phyloP scores from a whole-genome alignment of 2,888 invertebrate genomes.

The Scaptomyza reducta region DNA sequence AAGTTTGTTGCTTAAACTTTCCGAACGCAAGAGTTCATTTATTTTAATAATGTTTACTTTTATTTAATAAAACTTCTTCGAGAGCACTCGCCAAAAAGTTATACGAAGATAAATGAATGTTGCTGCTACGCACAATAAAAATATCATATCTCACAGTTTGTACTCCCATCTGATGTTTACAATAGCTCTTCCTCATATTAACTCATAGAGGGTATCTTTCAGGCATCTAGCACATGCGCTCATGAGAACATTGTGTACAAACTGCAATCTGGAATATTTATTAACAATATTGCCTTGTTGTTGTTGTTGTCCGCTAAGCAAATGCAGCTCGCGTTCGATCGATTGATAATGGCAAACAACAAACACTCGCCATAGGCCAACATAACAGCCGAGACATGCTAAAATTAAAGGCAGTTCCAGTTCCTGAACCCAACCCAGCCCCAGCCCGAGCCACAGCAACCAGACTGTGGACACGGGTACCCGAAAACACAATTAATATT shows the following conservation, averaged over 20 bases:
- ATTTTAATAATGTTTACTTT: background rate
- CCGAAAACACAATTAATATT: constrained; percentile 76
- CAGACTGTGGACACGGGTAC: constrained; percentile 11
- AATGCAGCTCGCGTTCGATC: constrained; percentile 77
- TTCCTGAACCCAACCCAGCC: constrained; percentile 26
- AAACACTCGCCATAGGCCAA: constrained; percentile 60
- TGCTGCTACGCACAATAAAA: background rate
- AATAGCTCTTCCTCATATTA: background rate
- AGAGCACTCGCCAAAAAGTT: background rate
- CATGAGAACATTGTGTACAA: constrained; percentile 30
- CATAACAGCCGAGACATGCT: constrained; percentile 59
- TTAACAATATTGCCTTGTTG: constrained; percentile 67
- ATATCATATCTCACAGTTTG: background rate
- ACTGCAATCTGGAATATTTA: constrained; percentile 68
- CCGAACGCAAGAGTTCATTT: constrained; percentile 1
- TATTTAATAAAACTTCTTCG: constrained; percentile 1
- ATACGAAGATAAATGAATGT: background rate
- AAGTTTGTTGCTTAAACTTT: constrained; percentile 8
- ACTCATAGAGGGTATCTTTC: constrained; percentile 42
- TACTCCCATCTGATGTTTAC: background rate
- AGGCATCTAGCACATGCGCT: constrained; percentile 28
- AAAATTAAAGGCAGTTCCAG: constrained; percentile 65
- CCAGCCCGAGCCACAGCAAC: background rate
- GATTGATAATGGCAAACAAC: constrained; percentile 74
- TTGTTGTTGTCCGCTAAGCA: constrained; percentile 62